Conservation (phyloP, 23 tunicate genomes). For the Clavelina lepadiformis region DNA sequence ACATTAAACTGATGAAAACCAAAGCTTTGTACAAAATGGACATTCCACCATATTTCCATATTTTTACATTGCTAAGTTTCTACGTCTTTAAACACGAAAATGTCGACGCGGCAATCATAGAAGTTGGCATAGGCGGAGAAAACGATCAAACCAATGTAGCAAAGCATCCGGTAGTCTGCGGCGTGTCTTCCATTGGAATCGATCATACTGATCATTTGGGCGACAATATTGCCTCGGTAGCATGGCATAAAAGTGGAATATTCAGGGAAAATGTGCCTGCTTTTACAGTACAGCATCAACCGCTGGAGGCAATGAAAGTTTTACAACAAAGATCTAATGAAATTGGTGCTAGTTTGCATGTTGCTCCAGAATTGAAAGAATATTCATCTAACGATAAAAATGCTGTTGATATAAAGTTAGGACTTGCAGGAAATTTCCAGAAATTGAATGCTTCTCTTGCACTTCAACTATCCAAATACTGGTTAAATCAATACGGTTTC, state of each 20-base stretch:
- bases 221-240: conserved; percentile 62
- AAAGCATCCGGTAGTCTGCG: conserved; percentile 54
- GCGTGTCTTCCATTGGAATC: conserved; percentile 69
- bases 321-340: conserved; percentile 55
- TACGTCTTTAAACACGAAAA: conserved; percentile 60
- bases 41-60: conserved; percentile 77
- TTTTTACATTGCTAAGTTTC: conserved; percentile 66
- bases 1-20: conserved; percentile 26
- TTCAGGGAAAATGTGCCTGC: conserved; percentile 59
- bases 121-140: conserved; percentile 94
- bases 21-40: conserved; percentile 16
- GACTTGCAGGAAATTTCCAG: conserved; percentile 67
- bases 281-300: conserved; percentile 69
- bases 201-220: conserved; percentile 74
- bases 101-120: conserved; percentile 85
- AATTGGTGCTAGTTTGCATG: conserved; percentile 6
- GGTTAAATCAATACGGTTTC: conserved; percentile 24
- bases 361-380: conserved; percentile 30
- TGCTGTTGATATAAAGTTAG: conserved; percentile 13
- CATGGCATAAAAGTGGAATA: conserved; percentile 96
- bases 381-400: background rate
- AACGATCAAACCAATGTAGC: conserved; percentile 84
- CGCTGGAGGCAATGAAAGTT: conserved; percentile 41
- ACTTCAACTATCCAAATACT: conserved; percentile 38
- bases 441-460: conserved; percentile 81